Conservation (phyloP, 2,113 vertebrate genomes). For the Engraulis encrasicolus region DNA sequence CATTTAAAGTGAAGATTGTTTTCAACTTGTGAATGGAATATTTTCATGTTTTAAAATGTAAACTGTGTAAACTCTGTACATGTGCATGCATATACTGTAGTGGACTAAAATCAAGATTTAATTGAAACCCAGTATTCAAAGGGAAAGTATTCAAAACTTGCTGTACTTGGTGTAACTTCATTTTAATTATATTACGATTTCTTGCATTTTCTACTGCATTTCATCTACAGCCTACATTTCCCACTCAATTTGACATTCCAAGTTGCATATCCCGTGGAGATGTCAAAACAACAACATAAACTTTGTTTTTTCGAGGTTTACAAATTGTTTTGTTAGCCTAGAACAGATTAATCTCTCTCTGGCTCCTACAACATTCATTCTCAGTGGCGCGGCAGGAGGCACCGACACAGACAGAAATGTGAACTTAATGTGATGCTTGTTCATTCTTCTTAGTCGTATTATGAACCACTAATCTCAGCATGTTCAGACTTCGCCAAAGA, state of each 20-base stretch:
- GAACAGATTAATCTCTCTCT: background rate
- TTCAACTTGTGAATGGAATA: too few species aligned
- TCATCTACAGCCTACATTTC: background rate
- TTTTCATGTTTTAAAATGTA: background rate
- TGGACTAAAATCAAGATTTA: background rate
- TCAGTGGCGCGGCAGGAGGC: background rate
- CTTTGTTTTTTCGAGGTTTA: background rate
- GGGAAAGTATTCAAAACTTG: background rate
- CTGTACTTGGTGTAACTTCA: background rate
- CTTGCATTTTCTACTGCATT: background rate
- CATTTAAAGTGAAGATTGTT: too few species aligned
- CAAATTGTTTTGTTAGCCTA: background rate
- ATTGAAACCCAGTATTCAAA: background rate
- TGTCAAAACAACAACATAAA: background rate
- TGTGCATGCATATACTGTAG: too few species aligned
- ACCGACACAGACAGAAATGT: background rate
- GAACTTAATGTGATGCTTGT: background rate
- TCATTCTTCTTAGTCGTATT: constrained; percentile 9
- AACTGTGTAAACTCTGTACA: background rate
- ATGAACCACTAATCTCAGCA: background rate
- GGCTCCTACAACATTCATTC: background rate
- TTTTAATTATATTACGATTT: background rate
- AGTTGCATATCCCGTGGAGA: background rate
- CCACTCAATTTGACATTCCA: background rate
- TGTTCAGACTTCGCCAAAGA: constrained; percentile 4